These are phyloP conservation scores for Zaprionus obscuricornis DNA, from an alignment of 2,888 invertebrate species.

Conservation along the genomic window DNA sequence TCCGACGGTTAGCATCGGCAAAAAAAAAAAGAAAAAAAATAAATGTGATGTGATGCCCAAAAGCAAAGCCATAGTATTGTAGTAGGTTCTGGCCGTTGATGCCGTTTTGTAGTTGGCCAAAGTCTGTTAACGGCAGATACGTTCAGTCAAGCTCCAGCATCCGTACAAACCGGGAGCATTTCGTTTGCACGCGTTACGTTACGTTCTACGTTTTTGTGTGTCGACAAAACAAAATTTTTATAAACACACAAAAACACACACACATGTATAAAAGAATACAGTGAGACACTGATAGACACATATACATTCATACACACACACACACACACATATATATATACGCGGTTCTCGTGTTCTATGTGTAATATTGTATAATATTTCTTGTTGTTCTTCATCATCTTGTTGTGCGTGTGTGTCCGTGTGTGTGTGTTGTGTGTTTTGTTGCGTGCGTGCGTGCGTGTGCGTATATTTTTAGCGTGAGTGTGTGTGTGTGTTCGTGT, in stretches of 20 bases:
- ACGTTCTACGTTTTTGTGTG: slow-evolving; percentile 33
- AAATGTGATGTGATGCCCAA: no score
- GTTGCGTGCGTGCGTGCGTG: slow-evolving; percentile 52
- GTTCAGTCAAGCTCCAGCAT: slow-evolving; percentile 83
- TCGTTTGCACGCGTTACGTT: slow-evolving; percentile 63
- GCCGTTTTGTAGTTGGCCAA: slow-evolving; percentile 46
- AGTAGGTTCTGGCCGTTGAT: slow-evolving; percentile 67
- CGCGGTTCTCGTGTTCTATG: no score
- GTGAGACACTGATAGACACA: no score
- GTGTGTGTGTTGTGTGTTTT: slow-evolving; percentile 33
- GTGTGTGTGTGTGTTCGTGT: slow-evolving; percentile 63
- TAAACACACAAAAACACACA: slow-evolving; percentile 31
- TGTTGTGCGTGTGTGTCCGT: slow-evolving; percentile 19
- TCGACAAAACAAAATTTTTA: no score
- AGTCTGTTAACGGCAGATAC: slow-evolving; percentile 66
- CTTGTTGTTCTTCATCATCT: no score
- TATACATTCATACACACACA: slow-evolving; percentile 1
- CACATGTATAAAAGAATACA: no score
- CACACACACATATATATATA: background rate
- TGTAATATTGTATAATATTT: no score
- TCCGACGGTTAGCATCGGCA: no score
- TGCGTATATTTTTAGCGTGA: slow-evolving; percentile 45
- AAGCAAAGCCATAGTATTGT: slow-evolving; percentile 53
- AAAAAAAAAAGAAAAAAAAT: no score
- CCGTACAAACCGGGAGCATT: slow-evolving; percentile 79